phyloP scores from a whole-genome alignment of 1,140 invertebrate genomes.

The Drosophila ohnishii region DNA sequence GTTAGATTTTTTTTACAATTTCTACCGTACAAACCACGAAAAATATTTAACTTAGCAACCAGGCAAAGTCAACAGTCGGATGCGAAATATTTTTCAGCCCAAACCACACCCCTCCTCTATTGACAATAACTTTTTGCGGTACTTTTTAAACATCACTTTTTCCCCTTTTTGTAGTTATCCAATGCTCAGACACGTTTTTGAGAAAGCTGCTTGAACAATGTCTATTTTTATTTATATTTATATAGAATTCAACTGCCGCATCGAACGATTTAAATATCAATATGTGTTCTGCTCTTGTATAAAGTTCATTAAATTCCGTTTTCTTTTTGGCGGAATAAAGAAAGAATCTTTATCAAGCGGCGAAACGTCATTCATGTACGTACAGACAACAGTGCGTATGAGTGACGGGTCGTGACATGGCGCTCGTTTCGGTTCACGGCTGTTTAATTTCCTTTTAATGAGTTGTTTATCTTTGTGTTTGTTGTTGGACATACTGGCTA shows the following conservation, averaged over 20 bases:
- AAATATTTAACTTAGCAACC: conserved; percentile 18
- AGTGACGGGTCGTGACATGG: conserved; percentile 69
- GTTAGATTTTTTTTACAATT: neutral
- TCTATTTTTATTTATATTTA: conserved; percentile 11
- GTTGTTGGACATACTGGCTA: conserved; percentile 6
- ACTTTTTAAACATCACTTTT: neutral
- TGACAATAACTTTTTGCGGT: conserved; percentile 17
- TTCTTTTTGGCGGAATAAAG: conserved; percentile 20
- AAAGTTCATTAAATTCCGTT: conserved; percentile 15
- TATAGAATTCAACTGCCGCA: conserved; percentile 3
- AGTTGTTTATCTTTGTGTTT: conserved; percentile 71
- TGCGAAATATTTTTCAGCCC: conserved; percentile 20
- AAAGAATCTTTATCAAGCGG: conserved; percentile 44
- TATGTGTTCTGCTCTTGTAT: conserved; percentile 1
- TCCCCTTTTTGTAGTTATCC: neutral
- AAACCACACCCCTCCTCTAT: conserved; percentile 7
- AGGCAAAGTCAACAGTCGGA: conserved; percentile 19
- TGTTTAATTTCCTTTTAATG: conserved; percentile 78
- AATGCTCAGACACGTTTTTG: conserved; percentile 45
- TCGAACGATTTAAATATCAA: conserved; percentile 7
- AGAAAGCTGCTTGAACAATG: conserved; percentile 14
- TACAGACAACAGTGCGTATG: conserved; percentile 64
- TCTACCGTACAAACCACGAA: neutral
- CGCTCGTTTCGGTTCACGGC: conserved; percentile 60
- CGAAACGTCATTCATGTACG: conserved; percentile 59